These are phyloP conservation scores for Oryctes rhinoceros DNA, from an alignment of 1,140 invertebrate species.

Conservation along the genomic window DNA sequence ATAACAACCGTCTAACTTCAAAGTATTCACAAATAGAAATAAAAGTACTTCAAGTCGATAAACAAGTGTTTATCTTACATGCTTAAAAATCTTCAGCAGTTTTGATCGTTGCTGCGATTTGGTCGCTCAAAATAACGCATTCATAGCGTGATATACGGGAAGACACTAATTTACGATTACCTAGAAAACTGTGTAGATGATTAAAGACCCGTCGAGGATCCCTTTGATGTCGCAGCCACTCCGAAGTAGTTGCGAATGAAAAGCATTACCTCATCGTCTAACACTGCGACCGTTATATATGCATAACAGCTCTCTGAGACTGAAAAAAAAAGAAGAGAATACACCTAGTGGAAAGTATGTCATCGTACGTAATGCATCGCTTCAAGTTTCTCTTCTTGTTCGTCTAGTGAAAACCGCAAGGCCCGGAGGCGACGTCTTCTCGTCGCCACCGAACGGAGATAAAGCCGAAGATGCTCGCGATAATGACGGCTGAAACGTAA, in stretches of 20 bases:
- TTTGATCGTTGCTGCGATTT: no score
- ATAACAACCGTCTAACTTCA: no score
- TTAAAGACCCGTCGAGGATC: not conserved
- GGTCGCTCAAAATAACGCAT: no score
- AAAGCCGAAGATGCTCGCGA: slow-evolving; percentile 13
- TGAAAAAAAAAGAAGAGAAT: not conserved
- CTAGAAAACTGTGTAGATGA: not conserved
- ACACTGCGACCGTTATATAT: not conserved
- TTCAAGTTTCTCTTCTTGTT: not conserved
- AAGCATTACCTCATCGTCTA: not conserved
- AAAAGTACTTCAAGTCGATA: no score
- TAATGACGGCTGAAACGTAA: slow-evolving; percentile 24
- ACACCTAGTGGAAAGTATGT: not conserved
- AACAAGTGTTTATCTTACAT: no score
- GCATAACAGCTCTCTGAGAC: not conserved
- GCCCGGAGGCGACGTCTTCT: not conserved
- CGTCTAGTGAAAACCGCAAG: not conserved
- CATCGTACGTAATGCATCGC: slow-evolving; percentile 6
- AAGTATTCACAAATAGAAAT: no score
- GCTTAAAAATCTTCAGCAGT: no score
- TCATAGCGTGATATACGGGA: no score
- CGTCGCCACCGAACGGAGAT: not conserved
- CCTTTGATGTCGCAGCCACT: not conserved
- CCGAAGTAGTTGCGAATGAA: not conserved
- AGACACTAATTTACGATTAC: not conserved